A percentile compares a stretch with the other conserved stretches of the same genome.
Evolutionary conservation across 2,113 vertebrate species (phyloP).

Genomic region (Phycodurus eques): DNA sequence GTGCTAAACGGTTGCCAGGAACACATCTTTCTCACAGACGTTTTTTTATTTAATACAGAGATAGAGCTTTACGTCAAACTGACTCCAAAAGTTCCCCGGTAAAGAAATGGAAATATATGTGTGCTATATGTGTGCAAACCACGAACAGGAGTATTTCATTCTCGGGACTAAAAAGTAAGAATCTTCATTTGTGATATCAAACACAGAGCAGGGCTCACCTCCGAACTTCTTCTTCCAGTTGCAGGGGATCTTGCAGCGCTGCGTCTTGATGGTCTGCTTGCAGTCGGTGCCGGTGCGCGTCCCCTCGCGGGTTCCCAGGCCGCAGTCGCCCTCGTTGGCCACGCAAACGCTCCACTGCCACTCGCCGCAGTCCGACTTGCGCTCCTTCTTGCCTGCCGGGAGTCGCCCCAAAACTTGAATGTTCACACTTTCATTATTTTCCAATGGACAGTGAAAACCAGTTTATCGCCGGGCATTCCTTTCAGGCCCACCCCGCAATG

Average conservation of each 20-base stretch:
- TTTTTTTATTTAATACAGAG: no score
- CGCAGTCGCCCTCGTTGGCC: conserved; percentile 89
- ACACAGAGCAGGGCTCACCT: conserved; percentile 67
- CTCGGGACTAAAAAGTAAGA: no score
- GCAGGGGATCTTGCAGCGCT: conserved; percentile 97
- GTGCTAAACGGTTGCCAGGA: no score
- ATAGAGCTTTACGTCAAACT: no score
- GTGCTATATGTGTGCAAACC: no score
- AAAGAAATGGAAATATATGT: no score
- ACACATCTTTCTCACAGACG: no score
- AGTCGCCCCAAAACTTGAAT: conserved; percentile 22
- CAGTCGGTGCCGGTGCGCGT: conserved; percentile 87
- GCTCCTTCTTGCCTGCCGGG: conserved; percentile 85
- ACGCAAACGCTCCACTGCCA: conserved; percentile 99
- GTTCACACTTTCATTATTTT: neutral
- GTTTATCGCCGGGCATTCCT: no score
- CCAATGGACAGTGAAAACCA: neutral
- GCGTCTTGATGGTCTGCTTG: conserved; percentile 96
- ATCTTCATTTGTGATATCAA: neutral
- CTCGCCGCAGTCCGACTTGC: conserved; percentile 93
- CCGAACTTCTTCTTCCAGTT: conserved; percentile 99
- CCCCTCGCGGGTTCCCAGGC: conserved; percentile 91
- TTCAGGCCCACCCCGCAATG: no score
- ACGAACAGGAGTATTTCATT: no score
- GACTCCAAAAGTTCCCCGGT: no score